Percentiles rank a stretch among this genome's conserved stretches.
Conservation (phyloP, 2,888 invertebrate genomes). For the Pterobdella sp. region DNA sequence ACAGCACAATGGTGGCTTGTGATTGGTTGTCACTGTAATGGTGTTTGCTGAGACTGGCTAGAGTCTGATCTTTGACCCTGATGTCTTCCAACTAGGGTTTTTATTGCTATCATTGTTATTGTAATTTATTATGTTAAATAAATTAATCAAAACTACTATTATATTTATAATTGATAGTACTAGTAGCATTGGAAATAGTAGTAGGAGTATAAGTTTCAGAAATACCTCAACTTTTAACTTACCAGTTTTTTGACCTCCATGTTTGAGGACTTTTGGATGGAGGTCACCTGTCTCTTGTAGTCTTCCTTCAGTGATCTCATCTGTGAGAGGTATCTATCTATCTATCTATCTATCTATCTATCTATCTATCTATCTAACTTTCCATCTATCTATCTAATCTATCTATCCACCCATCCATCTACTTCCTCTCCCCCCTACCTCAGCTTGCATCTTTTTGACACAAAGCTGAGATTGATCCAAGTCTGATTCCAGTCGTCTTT, state of each 20-base stretch:
- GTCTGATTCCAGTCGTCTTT: constrained; percentile 29
- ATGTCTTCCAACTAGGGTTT: constrained; percentile 17
- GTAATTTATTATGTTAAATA: too few species aligned
- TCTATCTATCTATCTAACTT: neutral
- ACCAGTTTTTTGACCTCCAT: constrained; percentile 32
- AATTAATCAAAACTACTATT: too few species aligned
- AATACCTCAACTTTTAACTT: too few species aligned
- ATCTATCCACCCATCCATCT: too few species aligned
- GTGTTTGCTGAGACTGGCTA: constrained; percentile 20
- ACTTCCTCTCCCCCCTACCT: too few species aligned
- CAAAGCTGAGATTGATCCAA: constrained; percentile 8
- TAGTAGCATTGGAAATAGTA: too few species aligned
- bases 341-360: neutral
- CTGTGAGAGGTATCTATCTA: too few species aligned
- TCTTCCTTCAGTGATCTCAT: constrained; percentile 26
- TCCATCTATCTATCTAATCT: too few species aligned
- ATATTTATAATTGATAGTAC: too few species aligned
- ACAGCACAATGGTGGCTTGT: constrained; percentile 12
- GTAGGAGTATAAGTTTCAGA: too few species aligned
- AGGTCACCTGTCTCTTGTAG: constrained; percentile 27
- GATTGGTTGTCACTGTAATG: constrained; percentile 20
- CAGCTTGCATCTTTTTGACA: constrained; percentile 19
- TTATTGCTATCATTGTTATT: too few species aligned
- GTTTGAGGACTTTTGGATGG: constrained; percentile 23
- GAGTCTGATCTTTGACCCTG: constrained; percentile 20